phyloP scores from a whole-genome alignment of 2,888 invertebrate species.

The Trissolcus japonicus region DNA sequence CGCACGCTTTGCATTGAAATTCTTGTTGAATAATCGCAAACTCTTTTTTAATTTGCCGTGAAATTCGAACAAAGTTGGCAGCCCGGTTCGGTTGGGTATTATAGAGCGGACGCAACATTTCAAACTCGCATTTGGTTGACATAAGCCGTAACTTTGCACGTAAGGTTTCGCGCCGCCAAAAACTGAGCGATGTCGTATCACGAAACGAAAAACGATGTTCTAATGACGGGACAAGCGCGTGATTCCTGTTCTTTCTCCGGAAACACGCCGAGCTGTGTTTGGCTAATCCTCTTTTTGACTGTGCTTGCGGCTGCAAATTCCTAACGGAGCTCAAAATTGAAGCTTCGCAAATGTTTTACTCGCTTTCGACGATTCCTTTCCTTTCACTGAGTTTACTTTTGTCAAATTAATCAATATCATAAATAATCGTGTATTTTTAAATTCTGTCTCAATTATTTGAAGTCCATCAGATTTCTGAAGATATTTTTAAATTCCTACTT shows the following conservation, averaged over 20 bases:
- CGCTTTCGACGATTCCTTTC: neutral
- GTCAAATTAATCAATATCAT: too few relatives aligned
- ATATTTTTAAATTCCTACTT: too few relatives aligned
- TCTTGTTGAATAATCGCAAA: constrained; percentile 65
- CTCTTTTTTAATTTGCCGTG: constrained; percentile 71
- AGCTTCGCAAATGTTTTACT: constrained; percentile 35
- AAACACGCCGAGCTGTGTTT: constrained; percentile 45
- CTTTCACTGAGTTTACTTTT: neutral
- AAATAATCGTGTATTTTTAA: too few relatives aligned
- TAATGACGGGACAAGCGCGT: constrained; percentile 34
- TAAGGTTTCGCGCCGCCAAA: constrained; percentile 57
- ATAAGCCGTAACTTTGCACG: constrained; percentile 73
- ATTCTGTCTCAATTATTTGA: too few relatives aligned
- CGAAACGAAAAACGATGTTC: constrained; percentile 57
- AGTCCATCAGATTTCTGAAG: too few relatives aligned
- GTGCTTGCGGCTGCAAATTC: constrained; percentile 28
- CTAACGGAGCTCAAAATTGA: constrained; percentile 40
- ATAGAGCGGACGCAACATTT: constrained; percentile 63
- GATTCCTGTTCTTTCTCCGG: constrained; percentile 38
- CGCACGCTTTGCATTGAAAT: constrained; percentile 62
- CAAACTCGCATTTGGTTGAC: constrained; percentile 75
- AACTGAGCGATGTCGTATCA: constrained; percentile 52
- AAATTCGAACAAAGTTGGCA: constrained; percentile 72
- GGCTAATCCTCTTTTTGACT: constrained; percentile 51
- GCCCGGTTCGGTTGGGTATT: constrained; percentile 40